Evolutionary conservation across 1,140 invertebrate genomes (phyloP).

Genomic region (Gyrodactylus bullatarudis): DNA sequence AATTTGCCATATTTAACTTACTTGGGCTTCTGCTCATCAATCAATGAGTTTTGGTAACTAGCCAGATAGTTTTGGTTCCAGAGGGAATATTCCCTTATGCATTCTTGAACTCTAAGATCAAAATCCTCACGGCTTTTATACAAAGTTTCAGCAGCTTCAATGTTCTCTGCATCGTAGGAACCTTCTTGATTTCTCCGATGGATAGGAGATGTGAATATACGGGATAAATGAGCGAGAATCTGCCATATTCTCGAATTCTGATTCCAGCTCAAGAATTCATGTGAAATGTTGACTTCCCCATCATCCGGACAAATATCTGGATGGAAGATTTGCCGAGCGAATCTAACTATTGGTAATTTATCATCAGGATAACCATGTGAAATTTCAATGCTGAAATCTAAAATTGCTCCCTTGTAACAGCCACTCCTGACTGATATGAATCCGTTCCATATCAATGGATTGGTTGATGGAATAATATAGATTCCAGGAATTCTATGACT

Average conservation of each 20-base stretch:
- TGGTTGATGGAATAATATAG: neutral
- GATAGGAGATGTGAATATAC: neutral
- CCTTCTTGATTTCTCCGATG: neutral
- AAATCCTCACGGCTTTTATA: neutral
- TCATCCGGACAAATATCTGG: neutral
- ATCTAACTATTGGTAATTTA: neutral
- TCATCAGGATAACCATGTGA: neutral
- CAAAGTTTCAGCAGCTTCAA: neutral
- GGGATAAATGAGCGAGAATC: neutral
- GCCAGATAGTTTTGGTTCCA: neutral
- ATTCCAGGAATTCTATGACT: neutral
- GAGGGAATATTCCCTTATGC: neutral
- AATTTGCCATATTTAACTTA: neutral
- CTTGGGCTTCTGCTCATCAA: neutral
- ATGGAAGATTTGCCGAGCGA: neutral
- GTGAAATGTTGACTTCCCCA: neutral
- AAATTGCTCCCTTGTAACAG: neutral
- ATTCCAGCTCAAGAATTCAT: neutral
- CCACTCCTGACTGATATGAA: neutral
- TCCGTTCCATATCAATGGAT: neutral
- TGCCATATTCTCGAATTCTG: neutral
- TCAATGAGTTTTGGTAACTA: neutral
- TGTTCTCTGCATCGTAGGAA: neutral
- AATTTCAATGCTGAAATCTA: neutral
- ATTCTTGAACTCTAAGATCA: neutral